Conservation (phyloP, 1,140 invertebrate species). For the Lucilia cuprina region DNA sequence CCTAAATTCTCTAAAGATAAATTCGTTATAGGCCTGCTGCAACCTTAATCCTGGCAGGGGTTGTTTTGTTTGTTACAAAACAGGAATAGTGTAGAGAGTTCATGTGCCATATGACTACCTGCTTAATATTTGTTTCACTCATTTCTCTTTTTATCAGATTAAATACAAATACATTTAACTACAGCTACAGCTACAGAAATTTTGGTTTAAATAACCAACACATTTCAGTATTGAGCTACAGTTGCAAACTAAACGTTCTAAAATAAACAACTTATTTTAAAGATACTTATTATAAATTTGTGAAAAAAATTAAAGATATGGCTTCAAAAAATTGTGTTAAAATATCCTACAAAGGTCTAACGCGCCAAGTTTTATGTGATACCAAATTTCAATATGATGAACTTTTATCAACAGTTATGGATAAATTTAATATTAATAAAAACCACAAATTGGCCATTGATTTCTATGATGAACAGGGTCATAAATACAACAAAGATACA, state of each 20-base stretch:
- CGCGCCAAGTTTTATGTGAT: conserved; percentile 44
- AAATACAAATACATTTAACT: neutral
- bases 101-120: neutral
- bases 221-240: neutral
- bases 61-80: neutral
- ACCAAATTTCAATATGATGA: conserved; percentile 45
- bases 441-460: conserved; percentile 43
- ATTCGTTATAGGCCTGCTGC: neutral
- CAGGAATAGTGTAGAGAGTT: neutral
- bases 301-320: conserved; percentile 24
- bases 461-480: conserved; percentile 51
- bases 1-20: no score
- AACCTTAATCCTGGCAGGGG: neutral
- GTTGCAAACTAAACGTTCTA: neutral
- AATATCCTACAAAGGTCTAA: conserved; percentile 49
- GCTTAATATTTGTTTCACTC: neutral
- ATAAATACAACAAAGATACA: conserved; percentile 49
- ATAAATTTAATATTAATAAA: conserved; percentile 46
- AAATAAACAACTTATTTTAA: neutral
- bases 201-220: neutral
- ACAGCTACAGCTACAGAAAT: neutral
- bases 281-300: neutral
- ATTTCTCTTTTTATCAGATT: no score
- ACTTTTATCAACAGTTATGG: conserved; percentile 43
- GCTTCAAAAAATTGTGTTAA: conserved; percentile 41